Conservation (phyloP, 2,113 vertebrate species). For the Colaptes auratus region DNA sequence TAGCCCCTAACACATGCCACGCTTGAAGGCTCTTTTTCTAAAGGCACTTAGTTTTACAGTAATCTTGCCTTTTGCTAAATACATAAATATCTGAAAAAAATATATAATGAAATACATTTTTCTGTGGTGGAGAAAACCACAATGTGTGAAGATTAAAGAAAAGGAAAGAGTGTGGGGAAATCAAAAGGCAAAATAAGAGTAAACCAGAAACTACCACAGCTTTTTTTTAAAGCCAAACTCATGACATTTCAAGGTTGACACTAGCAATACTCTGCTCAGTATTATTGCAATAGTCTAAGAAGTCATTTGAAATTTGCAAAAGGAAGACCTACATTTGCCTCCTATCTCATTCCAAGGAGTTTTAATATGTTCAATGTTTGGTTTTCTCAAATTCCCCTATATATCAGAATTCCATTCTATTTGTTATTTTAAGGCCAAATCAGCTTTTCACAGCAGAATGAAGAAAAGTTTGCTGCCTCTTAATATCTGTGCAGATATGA, state of each 20-base stretch:
- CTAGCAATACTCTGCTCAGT: background rate
- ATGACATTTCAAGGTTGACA: background rate
- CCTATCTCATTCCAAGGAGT: background rate
- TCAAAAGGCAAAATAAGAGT: background rate
- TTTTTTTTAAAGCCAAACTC: background rate
- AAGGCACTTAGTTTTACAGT: background rate
- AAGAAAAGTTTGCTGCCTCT: slow-evolving; percentile 5
- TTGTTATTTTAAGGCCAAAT: slow-evolving; percentile 38
- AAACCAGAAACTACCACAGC: background rate
- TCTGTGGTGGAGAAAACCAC: background rate
- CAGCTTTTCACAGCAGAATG: background rate
- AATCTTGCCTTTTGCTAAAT: background rate
- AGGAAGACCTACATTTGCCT: background rate
- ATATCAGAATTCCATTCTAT: slow-evolving; percentile 19
- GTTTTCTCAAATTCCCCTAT: slow-evolving; percentile 5
- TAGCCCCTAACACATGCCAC: too few relatives aligned
- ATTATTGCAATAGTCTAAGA: background rate
- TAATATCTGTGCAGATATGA: background rate
- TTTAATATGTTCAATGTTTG: slow-evolving; percentile 4
- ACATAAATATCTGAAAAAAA: background rate
- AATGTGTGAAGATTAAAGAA: background rate
- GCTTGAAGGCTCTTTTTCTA: background rate
- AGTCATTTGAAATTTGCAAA: background rate
- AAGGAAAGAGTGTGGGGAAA: background rate
- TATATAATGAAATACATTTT: background rate